Percentiles rank a stretch among this genome's conserved stretches.
Evolutionary conservation across 2,113 vertebrate species (phyloP).

Genomic region (Bagarius yarrelli): DNA sequence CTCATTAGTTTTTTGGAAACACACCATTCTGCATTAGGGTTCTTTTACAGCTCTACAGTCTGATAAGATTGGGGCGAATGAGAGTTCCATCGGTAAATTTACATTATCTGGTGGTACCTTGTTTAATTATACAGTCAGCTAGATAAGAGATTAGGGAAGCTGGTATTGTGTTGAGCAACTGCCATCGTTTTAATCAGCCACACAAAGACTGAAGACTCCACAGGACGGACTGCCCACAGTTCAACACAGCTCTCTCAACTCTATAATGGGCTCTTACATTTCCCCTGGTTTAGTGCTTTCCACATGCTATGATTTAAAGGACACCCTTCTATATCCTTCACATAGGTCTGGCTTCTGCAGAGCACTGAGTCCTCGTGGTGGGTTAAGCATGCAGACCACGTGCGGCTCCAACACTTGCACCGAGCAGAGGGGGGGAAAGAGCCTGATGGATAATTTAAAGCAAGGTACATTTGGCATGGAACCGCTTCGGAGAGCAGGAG

Average conservation of each 20-base stretch:
- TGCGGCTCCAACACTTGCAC: conserved; percentile 26
- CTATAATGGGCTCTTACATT: background rate
- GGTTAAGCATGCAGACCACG: conserved; percentile 27
- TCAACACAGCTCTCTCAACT: background rate
- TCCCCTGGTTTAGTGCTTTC: background rate
- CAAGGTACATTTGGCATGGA: conserved; percentile 22
- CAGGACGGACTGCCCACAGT: background rate
- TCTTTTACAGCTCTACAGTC: background rate
- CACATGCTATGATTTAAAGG: background rate
- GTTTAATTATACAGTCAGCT: background rate
- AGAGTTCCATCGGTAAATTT: background rate
- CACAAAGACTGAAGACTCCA: background rate
- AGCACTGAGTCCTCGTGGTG: conserved; percentile 7
- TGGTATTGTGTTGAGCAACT: background rate
- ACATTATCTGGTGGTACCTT: background rate
- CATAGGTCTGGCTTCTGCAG: background rate
- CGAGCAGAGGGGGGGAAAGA: background rate
- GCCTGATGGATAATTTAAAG: conserved; percentile 30
- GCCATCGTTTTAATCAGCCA: conserved; percentile 13
- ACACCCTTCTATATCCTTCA: background rate
- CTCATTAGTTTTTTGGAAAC: background rate
- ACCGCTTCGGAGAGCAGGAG: conserved; percentile 28
- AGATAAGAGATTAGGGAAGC: conserved; percentile 3
- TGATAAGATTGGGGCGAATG: conserved; percentile 31
- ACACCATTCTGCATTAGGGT: background rate